Percentiles rank a stretch among this genome's conserved stretches.
phyloP scores from a whole-genome alignment of 37 sponge, comb jelly and placozoan genomes.

The Geodia barretti region DNA sequence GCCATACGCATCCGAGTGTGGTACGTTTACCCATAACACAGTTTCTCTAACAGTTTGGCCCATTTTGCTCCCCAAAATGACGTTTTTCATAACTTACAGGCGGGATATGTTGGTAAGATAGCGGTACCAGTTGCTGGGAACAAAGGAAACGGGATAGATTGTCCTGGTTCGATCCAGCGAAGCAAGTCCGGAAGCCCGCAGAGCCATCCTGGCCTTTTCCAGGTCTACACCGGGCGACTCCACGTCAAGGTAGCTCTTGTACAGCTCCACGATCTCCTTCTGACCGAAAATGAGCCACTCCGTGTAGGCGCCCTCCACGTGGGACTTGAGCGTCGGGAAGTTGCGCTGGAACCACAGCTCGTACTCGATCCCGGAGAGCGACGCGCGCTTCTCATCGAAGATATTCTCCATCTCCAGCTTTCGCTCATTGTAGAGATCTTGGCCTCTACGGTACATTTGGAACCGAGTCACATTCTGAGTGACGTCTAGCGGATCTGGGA shows the following conservation, averaged over 20 bases:
- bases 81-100: too few relatives aligned
- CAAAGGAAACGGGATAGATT: conserved; percentile 59
- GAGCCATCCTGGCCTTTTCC: conserved; percentile 37
- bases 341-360: conserved; percentile 64
- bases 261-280: conserved; percentile 49
- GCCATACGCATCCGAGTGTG: too few relatives aligned
- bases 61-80: too few relatives aligned
- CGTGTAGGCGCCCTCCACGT: conserved; percentile 61
- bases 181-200: conserved; percentile 45
- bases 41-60: too few relatives aligned
- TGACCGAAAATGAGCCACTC: conserved; percentile 62
- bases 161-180: conserved; percentile 59
- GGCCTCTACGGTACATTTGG: conserved; percentile 25
- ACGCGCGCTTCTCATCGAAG: conserved; percentile 24
- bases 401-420: conserved; percentile 49
- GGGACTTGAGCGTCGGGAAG: conserved; percentile 37
- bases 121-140: conserved; percentile 61
- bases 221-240: conserved; percentile 42
- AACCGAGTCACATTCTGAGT: conserved; percentile 19
- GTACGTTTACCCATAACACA: too few relatives aligned
- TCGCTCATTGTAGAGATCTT: conserved; percentile 43
- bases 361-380: conserved; percentile 11
- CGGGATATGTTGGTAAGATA: conserved; percentile 41
- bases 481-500: conserved; percentile 45
- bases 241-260: conserved; percentile 34